Evolutionary conservation across 2,888 invertebrate genomes (phyloP), one percentile per base, ranked within the genome.

Genomic region (Luffia ferchaultella): DNA sequence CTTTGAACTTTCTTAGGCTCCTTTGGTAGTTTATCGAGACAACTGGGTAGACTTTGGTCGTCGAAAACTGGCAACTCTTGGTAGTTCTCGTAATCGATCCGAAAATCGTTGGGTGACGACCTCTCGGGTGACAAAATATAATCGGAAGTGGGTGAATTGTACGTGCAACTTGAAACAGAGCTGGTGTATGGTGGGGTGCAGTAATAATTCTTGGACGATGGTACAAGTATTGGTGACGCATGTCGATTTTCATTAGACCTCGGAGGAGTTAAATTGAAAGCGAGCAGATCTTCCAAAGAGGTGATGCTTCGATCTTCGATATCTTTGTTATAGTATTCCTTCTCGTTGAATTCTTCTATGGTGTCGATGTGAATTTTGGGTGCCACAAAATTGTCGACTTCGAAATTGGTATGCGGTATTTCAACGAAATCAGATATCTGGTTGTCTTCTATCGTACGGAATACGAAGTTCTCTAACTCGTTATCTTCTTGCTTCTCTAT

Each of bases 21-120:
- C 15, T 45, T 45, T n/a, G 17, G 43, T 5, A 43, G n/a, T 3
- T n/a, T 16, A 30, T 16, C 47, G 20, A 20, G 30, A n/a, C 17
- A 2, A 56, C 60, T 17, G 60, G 60, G 3, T 56, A 58, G 2
- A 60, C 55, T 1, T 20, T 46, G 56, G 1, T 69, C 69, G 0
- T 70, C 70, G 43, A 59, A 61, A 0, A 58, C 58, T 0, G 63
- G 52, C 1, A 78, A 65, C 0, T 73, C 73, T 51, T 76, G 76
- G 47, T 68, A 79, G n/a, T 66, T 68, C 43, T 80, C 79, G 3
- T 67, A 66, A 16, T 49, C 43, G n/a, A 16, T 18, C 17, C 20
- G 46, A 20, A 49, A 49, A 55, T 65, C 66, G 40, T 64, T 61
- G 0, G 77, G 75, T 0, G 77, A 71, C 0, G 65, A 70, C 1